Conservation (phyloP, 1,140 invertebrate species). For the Saccostrea glomerata region DNA sequence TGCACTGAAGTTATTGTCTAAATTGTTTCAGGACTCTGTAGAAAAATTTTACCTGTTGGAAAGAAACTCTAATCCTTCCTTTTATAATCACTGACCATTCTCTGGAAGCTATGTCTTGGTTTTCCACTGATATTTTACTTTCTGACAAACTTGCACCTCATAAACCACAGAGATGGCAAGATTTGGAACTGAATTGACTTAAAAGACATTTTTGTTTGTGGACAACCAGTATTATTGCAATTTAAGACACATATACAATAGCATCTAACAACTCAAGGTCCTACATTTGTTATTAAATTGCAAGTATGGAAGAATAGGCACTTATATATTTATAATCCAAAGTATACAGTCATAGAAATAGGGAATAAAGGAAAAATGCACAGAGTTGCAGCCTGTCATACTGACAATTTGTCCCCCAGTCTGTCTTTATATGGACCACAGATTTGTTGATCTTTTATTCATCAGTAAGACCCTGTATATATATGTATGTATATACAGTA, state of each 20-base stretch:
- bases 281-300: too few species aligned
- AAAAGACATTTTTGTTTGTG: too few species aligned
- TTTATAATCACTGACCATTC: background rate
- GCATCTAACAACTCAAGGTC: too few species aligned
- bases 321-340: too few species aligned
- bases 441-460: background rate
- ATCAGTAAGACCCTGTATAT: background rate
- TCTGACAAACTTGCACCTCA: too few species aligned
- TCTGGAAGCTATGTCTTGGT: background rate
- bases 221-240: too few species aligned
- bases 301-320: too few species aligned
- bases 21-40: background rate
- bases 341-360: too few species aligned
- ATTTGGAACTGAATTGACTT: too few species aligned
- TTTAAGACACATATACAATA: too few species aligned
- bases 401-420: background rate
- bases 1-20: background rate
- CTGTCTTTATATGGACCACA: background rate
- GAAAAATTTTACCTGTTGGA: background rate
- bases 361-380: background rate
- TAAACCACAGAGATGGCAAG: too few species aligned
- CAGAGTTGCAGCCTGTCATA: background rate
- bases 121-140: too few species aligned
- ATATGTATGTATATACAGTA: background rate
- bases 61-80: background rate